Percentiles rank a stretch among this genome's conserved stretches.
These are phyloP conservation scores for Cheilosia pagana DNA, from an alignment of 2,888 invertebrate species.

Conservation along the genomic window DNA sequence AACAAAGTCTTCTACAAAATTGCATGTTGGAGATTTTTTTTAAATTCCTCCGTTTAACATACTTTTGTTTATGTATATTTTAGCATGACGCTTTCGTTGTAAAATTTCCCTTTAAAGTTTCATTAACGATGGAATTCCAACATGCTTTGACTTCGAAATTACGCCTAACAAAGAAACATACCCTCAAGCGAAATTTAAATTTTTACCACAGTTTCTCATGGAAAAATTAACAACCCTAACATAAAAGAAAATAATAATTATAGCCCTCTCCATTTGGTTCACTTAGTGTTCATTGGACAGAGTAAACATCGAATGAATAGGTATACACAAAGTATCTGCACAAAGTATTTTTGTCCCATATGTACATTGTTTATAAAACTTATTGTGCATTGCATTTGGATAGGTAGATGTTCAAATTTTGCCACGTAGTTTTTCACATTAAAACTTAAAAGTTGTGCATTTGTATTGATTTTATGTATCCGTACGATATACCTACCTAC, in stretches of 20 bases:
- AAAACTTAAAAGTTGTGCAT: not conserved
- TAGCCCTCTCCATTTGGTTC: constrained; percentile 37
- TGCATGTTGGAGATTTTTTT: too few species aligned
- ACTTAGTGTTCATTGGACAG: constrained; percentile 51
- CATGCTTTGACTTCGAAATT: constrained; percentile 43
- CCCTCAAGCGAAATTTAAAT: constrained; percentile 53
- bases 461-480: constrained; percentile 12
- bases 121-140: constrained; percentile 31
- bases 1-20: too few species aligned
- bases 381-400: not conserved
- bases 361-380: not conserved
- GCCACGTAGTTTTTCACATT: not conserved
- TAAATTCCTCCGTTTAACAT: too few species aligned
- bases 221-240: constrained; percentile 35
- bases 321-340: not conserved
- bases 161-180: constrained; percentile 41
- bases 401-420: not conserved
- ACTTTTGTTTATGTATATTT: too few species aligned
- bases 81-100: too few species aligned
- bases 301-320: constrained; percentile 28
- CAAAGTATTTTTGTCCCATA: too few species aligned
- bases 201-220: constrained; percentile 37
- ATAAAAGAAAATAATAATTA: constrained; percentile 55
- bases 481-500: not conserved
- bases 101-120: constrained; percentile 39